Conservation (phyloP, 2,113 vertebrate species). For the Mohoua ochrocephala region DNA sequence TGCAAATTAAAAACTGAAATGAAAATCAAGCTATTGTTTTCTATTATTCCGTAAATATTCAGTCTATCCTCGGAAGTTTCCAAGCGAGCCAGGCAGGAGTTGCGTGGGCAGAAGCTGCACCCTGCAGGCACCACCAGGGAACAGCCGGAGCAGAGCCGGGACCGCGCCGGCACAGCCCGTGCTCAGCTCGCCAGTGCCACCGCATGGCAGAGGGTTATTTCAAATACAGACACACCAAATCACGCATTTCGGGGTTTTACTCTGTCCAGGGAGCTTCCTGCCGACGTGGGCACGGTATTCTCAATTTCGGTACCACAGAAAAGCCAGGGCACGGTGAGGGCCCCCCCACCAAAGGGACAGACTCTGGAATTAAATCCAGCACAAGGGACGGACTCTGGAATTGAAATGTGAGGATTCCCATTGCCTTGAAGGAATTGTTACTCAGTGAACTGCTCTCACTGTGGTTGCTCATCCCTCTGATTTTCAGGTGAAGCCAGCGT, state of each 20-base stretch:
- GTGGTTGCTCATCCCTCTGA: not conserved
- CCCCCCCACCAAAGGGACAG: not conserved
- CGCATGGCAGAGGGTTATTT: not conserved
- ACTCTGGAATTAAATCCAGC: not conserved
- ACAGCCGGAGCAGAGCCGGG: accelerated
- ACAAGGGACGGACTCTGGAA: not conserved
- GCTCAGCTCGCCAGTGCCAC: slow-evolving; percentile 23
- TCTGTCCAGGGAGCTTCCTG: not conserved
- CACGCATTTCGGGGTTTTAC: not conserved
- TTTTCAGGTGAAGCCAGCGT: not conserved
- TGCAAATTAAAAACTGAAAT: not conserved
- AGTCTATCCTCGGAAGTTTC: not conserved
- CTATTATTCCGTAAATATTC: not conserved
- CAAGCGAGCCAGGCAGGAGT: not conserved
- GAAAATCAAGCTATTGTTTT: not conserved
- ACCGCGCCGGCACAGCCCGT: not conserved
- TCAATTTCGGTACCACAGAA: not conserved
- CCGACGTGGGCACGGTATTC: not conserved
- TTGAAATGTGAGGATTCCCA: not conserved
- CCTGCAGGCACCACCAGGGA: not conserved
- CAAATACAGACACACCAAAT: not conserved
- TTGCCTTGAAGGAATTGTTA: not conserved
- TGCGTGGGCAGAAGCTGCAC: not conserved
- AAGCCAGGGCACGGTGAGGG: not conserved
- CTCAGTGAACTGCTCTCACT: not conserved